Conservation (phyloP, 2,888 invertebrate genomes). For the Sepiola atlantica region DNA sequence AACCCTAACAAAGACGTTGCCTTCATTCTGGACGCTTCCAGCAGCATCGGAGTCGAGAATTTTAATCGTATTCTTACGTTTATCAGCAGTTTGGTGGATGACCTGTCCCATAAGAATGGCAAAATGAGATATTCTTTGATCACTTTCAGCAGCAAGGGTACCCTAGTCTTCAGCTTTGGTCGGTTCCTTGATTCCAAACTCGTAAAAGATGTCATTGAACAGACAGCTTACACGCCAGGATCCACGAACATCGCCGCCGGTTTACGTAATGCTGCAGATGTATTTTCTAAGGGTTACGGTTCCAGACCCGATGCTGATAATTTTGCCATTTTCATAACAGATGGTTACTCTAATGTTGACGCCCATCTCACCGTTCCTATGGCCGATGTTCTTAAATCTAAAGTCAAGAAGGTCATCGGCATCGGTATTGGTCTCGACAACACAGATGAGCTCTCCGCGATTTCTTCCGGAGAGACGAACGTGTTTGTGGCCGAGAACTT, state of each 20-base stretch:
- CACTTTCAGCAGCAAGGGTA: slow-evolving; percentile 63
- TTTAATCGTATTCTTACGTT: slow-evolving; percentile 60
- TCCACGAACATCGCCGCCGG: slow-evolving; percentile 69
- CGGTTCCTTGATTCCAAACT: slow-evolving; percentile 56
- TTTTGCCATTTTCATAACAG: slow-evolving; percentile 65
- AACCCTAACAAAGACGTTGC: slow-evolving; percentile 62
- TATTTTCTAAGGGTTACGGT: slow-evolving; percentile 57
- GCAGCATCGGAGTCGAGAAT: slow-evolving; percentile 62
- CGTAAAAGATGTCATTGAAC: slow-evolving; percentile 57
- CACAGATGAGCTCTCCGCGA: slow-evolving; percentile 57
- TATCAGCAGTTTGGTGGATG: slow-evolving; percentile 56
- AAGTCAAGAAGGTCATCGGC: slow-evolving; percentile 62
- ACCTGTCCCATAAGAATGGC: slow-evolving; percentile 57
- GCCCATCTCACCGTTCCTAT: slow-evolving; percentile 63
- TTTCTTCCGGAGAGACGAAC: slow-evolving; percentile 59
- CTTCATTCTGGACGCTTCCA: slow-evolving; percentile 67
- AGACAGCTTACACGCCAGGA: slow-evolving; percentile 62
- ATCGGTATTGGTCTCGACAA: slow-evolving; percentile 63
- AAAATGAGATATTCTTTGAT: slow-evolving; percentile 65
- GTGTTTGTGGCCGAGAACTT: slow-evolving; percentile 64
- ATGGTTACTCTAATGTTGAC: slow-evolving; percentile 68
- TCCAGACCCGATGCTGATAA: slow-evolving; percentile 60
- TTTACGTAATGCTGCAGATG: slow-evolving; percentile 58
- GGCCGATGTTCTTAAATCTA: slow-evolving; percentile 61
- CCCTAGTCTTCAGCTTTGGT: slow-evolving; percentile 63